phyloP scores from a whole-genome alignment of 92 coral and sea anemone species.

The Epizoanthus stellaris region DNA sequence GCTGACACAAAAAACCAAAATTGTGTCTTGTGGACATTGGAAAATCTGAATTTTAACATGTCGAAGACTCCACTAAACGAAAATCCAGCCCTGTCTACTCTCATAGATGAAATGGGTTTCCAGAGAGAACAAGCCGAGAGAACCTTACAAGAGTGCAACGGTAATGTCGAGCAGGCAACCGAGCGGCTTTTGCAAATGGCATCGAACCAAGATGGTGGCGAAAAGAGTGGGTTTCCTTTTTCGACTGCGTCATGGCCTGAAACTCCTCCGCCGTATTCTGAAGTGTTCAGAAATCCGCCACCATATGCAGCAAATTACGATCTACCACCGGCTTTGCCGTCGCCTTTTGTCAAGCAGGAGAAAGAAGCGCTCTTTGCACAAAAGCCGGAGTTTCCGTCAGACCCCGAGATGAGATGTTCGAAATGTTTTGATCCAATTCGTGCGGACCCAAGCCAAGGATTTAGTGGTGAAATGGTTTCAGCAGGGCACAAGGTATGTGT shows the following conservation, averaged over 20 bases:
- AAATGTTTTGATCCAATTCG: conserved; percentile 90
- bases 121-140: conserved; percentile 68
- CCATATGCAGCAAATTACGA: conserved; percentile 47
- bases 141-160: conserved; percentile 70
- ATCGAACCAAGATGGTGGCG: conserved; percentile 13
- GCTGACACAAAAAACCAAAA: neutral
- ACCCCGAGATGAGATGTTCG: conserved; percentile 85
- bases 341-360: conserved; percentile 76
- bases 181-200: conserved; percentile 49
- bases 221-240: conserved; percentile 35
- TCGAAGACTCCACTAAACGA: conserved; percentile 49
- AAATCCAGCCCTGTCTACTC: conserved; percentile 46
- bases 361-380: conserved; percentile 64
- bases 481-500: conserved; percentile 79
- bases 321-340: conserved; percentile 56
- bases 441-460: conserved; percentile 82
- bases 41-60: conserved; percentile 42
- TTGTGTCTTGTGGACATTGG: too few species aligned
- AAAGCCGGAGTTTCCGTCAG: conserved; percentile 53
- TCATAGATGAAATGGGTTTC: conserved; percentile 63
- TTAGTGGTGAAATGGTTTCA: conserved; percentile 89
- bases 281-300: conserved; percentile 47
- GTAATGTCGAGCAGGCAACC: conserved; percentile 59
- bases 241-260: conserved; percentile 52
- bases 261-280: conserved; percentile 88